Percentiles rank a stretch among this genome's conserved stretches.
phyloP scores from a whole-genome alignment of 30 jellyfish, hydroid and myxozoan genomes.

The Hydractinia symbiolongicarpus region DNA sequence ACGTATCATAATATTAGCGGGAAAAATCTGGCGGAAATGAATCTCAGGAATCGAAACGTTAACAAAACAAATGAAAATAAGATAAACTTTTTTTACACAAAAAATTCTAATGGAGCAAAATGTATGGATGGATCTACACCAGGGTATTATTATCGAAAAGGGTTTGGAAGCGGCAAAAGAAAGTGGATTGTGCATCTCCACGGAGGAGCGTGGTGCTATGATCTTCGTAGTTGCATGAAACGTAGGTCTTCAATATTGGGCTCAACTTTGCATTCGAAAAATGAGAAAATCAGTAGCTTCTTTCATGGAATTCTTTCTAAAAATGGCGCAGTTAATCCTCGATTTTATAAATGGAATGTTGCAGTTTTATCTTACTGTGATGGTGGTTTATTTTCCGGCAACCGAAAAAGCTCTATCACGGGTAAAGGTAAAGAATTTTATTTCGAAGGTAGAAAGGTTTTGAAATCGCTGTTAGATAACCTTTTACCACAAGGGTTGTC shows the following conservation, averaged over 20 bases:
- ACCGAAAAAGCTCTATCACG: conserved; percentile 52
- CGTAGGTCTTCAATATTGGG: conserved; percentile 76
- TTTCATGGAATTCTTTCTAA: conserved; percentile 79
- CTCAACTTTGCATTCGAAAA: conserved; percentile 61
- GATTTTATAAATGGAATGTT: conserved; percentile 69
- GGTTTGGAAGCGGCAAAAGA: conserved; percentile 45
- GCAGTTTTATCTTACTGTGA: conserved; percentile 84
- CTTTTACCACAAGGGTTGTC: conserved; percentile 33
- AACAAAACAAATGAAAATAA: conserved; percentile 2
- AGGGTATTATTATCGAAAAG: conserved; percentile 70
- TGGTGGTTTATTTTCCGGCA: conserved; percentile 92
- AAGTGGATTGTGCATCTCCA: conserved; percentile 93
- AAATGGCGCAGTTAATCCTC: conserved; percentile 45
- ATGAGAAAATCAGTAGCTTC: conserved; percentile 62
- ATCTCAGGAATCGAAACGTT: background rate
- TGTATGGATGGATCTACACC: conserved; percentile 91
- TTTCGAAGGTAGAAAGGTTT: conserved; percentile 69
- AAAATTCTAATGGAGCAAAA: conserved; percentile 49
- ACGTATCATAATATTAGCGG: background rate
- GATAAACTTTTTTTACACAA: background rate
- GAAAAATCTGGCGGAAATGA: background rate
- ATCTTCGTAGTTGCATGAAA: conserved; percentile 62
- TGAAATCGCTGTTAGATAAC: conserved; percentile 55
- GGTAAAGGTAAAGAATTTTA: conserved; percentile 50
- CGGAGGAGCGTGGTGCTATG: conserved; percentile 99